Evolutionary conservation across 2,888 invertebrate genomes (phyloP).

Genomic region (Leptopilina drosophilae): DNA sequence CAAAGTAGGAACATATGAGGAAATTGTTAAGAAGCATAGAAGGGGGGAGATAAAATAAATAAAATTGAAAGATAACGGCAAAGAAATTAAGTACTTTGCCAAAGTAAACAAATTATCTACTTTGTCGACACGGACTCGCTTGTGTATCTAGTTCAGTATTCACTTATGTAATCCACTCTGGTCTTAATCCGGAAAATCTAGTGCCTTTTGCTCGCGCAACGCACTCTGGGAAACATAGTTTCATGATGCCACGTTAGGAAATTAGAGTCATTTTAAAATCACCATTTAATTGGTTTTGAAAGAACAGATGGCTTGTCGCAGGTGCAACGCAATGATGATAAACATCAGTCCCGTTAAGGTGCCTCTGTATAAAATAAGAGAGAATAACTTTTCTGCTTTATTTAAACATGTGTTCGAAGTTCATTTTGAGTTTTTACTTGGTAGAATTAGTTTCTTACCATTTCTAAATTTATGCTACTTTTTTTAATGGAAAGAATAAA

Average conservation of each 20-base stretch:
- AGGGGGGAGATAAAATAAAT: not conserved
- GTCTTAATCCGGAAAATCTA: constrained; percentile 18
- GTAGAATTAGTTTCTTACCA: too few species aligned
- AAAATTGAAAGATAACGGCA: not conserved
- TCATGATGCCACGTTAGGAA: constrained; percentile 23
- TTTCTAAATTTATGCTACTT: too few species aligned
- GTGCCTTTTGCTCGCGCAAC: constrained; percentile 22
- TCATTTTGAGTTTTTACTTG: too few species aligned
- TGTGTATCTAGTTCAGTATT: constrained; percentile 6
- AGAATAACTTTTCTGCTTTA: not conserved
- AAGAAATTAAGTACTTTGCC: not conserved
- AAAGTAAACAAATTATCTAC: not conserved
- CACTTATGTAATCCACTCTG: constrained; percentile 20
- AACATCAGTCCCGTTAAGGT: constrained; percentile 23
- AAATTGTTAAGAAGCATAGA: not conserved
- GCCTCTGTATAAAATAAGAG: not conserved
- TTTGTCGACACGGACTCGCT: not conserved
- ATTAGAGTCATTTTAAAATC: constrained; percentile 22
- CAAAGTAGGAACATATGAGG: not conserved
- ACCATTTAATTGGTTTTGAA: constrained; percentile 21
- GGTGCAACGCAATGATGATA: constrained; percentile 17
- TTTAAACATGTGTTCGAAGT: too few species aligned
- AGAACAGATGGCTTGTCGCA: constrained; percentile 16
- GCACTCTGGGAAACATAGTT: not conserved
- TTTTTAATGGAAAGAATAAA: too few species aligned